phyloP scores from a whole-genome alignment of 92 coral and sea anemone species.

The Epizoanthus scotinus region DNA sequence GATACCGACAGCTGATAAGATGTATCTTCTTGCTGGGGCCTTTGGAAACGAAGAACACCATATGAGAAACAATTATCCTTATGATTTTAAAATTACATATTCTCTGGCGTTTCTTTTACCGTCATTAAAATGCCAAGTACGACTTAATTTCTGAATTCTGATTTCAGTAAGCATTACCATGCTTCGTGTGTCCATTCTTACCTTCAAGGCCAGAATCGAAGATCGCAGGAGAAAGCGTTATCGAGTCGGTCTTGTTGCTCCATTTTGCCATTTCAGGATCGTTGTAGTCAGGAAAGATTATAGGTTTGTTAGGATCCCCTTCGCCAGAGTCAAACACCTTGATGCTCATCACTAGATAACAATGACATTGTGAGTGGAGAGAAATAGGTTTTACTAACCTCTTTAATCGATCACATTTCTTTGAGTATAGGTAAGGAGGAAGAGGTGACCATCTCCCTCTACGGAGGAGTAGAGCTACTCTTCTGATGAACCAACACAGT shows the following conservation, averaged over 20 bases:
- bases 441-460: no score
- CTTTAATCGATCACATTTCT: not conserved
- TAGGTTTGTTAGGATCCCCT: slow-evolving; percentile 58
- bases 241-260: slow-evolving; percentile 69
- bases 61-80: no score
- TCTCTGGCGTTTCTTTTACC: not conserved
- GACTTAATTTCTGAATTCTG: not conserved
- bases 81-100: no score
- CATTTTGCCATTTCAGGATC: slow-evolving; percentile 82
- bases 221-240: slow-evolving; percentile 69
- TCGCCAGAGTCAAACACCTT: slow-evolving; percentile 59
- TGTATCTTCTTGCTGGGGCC: slow-evolving; percentile 56
- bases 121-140: no score
- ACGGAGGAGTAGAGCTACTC: no score
- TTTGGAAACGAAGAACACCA: not conserved
- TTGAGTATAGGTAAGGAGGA: no score
- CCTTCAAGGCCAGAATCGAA: slow-evolving; percentile 60
- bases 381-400: not conserved
- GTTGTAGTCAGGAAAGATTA: slow-evolving; percentile 84
- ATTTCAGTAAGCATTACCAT: not conserved
- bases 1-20: slow-evolving; percentile 54
- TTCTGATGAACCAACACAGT: no score
- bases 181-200: slow-evolving; percentile 13
- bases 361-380: not conserved
- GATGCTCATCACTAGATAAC: slow-evolving; percentile 60